Evolutionary conservation across 2,888 invertebrate species (phyloP).

Genomic region (Philopedon plagiatum): DNA sequence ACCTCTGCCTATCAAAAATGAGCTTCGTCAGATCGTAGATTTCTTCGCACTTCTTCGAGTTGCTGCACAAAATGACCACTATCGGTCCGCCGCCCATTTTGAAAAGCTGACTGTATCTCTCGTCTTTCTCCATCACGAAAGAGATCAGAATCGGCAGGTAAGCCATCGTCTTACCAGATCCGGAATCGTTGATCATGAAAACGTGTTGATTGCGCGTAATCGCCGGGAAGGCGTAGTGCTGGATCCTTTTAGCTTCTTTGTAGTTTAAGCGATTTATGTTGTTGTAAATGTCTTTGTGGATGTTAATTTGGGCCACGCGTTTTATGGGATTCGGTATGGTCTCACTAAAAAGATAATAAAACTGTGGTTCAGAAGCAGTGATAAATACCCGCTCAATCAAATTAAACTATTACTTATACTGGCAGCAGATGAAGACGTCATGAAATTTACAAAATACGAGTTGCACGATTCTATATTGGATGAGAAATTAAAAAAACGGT

Average conservation of each 20-base stretch:
- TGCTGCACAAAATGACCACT: slow-evolving; percentile 78
- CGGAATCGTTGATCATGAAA: slow-evolving; percentile 68
- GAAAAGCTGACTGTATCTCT: slow-evolving; percentile 63
- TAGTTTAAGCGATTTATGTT: slow-evolving; percentile 57
- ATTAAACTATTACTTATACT: too few relatives aligned
- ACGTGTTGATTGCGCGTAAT: slow-evolving; percentile 77
- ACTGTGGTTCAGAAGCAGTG: too few relatives aligned
- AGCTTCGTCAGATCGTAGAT: slow-evolving; percentile 68
- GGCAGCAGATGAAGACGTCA: too few relatives aligned
- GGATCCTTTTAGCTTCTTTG: slow-evolving; percentile 71
- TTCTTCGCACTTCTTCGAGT: slow-evolving; percentile 72
- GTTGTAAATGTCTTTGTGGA: slow-evolving; percentile 58
- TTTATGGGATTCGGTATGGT: slow-evolving; percentile 56
- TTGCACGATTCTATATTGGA: too few relatives aligned
- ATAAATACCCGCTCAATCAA: too few relatives aligned
- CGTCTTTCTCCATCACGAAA: slow-evolving; percentile 70
- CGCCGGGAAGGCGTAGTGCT: slow-evolving; percentile 81
- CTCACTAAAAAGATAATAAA: slow-evolving; percentile 56
- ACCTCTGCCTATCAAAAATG: slow-evolving; percentile 66
- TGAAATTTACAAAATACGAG: too few relatives aligned
- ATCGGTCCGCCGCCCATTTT: slow-evolving; percentile 73
- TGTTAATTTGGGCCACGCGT: slow-evolving; percentile 55
- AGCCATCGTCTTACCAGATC: slow-evolving; percentile 80
- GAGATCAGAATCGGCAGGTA: slow-evolving; percentile 79
- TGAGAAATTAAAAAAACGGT: too few relatives aligned